These are phyloP conservation scores for Drosophila basisetae DNA, from an alignment of 2,888 invertebrate genomes.

Conservation along the genomic window DNA sequence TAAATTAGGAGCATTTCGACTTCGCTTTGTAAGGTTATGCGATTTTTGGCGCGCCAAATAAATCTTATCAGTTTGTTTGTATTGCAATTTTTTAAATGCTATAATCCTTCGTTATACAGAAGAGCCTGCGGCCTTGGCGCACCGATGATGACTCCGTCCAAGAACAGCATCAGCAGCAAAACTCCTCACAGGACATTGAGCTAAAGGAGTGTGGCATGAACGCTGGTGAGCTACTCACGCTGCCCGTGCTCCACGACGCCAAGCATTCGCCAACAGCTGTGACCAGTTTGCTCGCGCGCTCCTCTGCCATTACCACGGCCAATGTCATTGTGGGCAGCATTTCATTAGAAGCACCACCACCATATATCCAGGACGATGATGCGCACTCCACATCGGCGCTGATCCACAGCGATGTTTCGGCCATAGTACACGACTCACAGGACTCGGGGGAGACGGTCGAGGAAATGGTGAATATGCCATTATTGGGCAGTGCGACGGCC, in stretches of 20 bases:
- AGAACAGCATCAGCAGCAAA: constrained; percentile 64
- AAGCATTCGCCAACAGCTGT: constrained; percentile 62
- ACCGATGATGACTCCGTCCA: constrained; percentile 80
- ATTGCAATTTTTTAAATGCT: not conserved
- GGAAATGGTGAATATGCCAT: constrained; percentile 77
- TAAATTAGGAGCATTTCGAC: not conserved
- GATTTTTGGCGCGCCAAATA: not conserved
- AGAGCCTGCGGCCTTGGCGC: constrained; percentile 84
- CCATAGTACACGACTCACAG: constrained; percentile 70
- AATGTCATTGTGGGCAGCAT: constrained; percentile 84
- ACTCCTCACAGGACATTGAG: constrained; percentile 73
- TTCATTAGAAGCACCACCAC: constrained; percentile 84
- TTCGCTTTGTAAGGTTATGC: not conserved
- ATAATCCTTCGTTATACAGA: constrained; percentile 61
- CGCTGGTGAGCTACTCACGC: constrained; percentile 67
- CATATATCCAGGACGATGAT: constrained; percentile 81
- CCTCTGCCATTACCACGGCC: constrained; percentile 82
- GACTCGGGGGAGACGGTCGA: constrained; percentile 81
- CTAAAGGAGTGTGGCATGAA: constrained; percentile 65
- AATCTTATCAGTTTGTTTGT: not conserved
- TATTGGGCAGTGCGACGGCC: constrained; percentile 63
- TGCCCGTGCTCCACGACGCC: constrained; percentile 68
- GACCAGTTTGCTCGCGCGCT: constrained; percentile 71
- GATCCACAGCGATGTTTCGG: constrained; percentile 62
- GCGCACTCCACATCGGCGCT: constrained; percentile 62